Evolutionary conservation across 2,888 invertebrate genomes (phyloP).

Genomic region (Leptopterna dolabrata): DNA sequence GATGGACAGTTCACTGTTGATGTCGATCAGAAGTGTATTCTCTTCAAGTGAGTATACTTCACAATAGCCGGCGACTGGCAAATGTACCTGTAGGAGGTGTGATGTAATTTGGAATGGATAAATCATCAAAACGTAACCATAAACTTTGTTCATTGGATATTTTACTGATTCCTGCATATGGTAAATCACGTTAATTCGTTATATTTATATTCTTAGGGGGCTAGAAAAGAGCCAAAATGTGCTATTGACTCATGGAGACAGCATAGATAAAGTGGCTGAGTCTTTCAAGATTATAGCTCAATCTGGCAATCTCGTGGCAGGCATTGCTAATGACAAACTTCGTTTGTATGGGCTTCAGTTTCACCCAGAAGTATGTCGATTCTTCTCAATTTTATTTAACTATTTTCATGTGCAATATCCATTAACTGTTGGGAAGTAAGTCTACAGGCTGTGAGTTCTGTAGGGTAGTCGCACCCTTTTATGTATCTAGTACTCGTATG

Average conservation of each 20-base stretch:
- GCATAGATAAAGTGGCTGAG: slow-evolving; percentile 91
- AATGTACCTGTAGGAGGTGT: too few relatives aligned
- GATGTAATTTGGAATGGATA: too few relatives aligned
- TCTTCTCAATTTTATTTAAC: not conserved
- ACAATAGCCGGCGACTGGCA: too few relatives aligned
- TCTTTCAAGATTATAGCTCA: slow-evolving; percentile 88
- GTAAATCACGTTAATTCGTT: not conserved
- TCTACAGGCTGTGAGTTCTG: too few relatives aligned
- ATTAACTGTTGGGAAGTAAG: too few relatives aligned
- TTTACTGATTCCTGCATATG: not conserved
- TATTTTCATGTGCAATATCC: too few relatives aligned
- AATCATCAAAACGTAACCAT: too few relatives aligned
- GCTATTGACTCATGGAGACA: slow-evolving; percentile 96
- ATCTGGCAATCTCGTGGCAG: slow-evolving; percentile 85
- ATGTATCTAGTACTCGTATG: too few relatives aligned
- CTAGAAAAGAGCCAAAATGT: slow-evolving; percentile 89
- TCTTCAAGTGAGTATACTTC: slow-evolving; percentile 84
- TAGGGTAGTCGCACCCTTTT: too few relatives aligned
- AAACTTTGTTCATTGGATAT: too few relatives aligned
- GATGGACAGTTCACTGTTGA: slow-evolving; percentile 93
- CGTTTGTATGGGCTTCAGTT: slow-evolving; percentile 97
- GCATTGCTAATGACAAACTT: slow-evolving; percentile 90
- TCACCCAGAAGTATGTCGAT: slow-evolving; percentile 81
- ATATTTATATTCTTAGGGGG: slow-evolving; percentile 73
- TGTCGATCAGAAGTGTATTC: slow-evolving; percentile 86